A percentile compares a stretch with the other conserved stretches of the same genome.
Evolutionary conservation across 2,113 vertebrate species (phyloP).

Genomic region (Myiozetetes cayanensis): DNA sequence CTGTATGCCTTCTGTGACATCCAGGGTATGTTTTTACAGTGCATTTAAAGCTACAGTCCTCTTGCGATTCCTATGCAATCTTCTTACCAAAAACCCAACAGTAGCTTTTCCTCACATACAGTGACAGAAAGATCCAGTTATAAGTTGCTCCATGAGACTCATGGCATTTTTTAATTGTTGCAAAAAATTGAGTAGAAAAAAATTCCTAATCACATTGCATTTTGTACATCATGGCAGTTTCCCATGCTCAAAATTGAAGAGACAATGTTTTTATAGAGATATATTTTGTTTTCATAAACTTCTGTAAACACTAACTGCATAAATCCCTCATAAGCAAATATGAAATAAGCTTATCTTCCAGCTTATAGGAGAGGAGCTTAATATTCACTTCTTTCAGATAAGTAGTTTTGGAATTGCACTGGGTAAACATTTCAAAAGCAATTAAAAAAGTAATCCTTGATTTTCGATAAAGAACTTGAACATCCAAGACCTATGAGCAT

Average conservation of each 20-base stretch:
- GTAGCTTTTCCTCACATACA: not conserved
- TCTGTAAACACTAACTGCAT: constrained; percentile 19
- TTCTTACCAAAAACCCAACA: not conserved
- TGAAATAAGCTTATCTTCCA: constrained; percentile 33
- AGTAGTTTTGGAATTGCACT: not conserved
- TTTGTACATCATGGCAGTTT: not conserved
- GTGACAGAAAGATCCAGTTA: not conserved
- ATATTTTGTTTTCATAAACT: constrained; percentile 34
- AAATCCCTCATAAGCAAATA: constrained; percentile 26
- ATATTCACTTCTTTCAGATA: constrained; percentile 29
- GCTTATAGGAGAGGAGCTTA: constrained; percentile 5
- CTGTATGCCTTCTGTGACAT: not conserved
- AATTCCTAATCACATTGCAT: not conserved
- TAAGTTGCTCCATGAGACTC: not conserved
- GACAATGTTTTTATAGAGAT: not conserved
- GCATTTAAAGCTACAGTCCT: not conserved
- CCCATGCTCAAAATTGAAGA: not conserved
- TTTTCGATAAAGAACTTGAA: not conserved
- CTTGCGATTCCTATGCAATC: not conserved
- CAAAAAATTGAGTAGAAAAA: not conserved
- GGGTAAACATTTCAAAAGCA: constrained; percentile 22
- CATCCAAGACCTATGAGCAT: not conserved
- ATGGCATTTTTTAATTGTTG: not conserved
- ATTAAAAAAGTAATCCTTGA: constrained; percentile 34
- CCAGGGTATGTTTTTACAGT: not conserved